Base-by-base conservation (phyloP, 2,113 vertebrate genomes). In the Dendrocopos noguchii region DNA sequence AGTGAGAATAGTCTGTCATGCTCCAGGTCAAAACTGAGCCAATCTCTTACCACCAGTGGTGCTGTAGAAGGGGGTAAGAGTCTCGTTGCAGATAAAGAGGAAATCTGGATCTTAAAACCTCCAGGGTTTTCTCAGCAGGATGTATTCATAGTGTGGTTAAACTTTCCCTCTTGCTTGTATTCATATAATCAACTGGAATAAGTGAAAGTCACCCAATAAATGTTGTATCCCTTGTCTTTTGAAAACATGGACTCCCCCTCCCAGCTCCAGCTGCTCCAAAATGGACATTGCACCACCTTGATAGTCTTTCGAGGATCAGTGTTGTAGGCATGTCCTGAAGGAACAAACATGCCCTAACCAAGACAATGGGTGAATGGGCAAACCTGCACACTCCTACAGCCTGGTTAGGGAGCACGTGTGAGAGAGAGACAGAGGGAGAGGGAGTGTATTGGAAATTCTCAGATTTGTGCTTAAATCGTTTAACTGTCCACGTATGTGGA, bases 141-240 rank as follows among this genome's bases (percentile, higher is more conserved):
- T 0, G 0, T 22, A 24, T 47, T 65, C 4, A 11, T 65, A 25
- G 15, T 21, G 12, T 3, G 3, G 6, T 17, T 0, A 74, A 22
- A 22, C 22, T 59, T 42, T n/a, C 5, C 8, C 6, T 74, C 72
- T 73, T 77, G 15, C 52, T 33, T 64, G 25, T 29, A 71, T 80
- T 9, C 21, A 16, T 1, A 1, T 12, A 80, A 80, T 31, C 5
- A 9, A 67, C 31, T 16, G 28, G 88, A 91, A 78, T 3, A 60
- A 85, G 77, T 3, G 10, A 56, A 77, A 79, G 8, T 4, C 59
- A 50, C 4, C 0, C n/a, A 36, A 20, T 57, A 76, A 68, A 6
- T n/a, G 12, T 60, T 61, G 31, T 53, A 10, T 15, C 12, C 4
- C 9, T 72, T 34, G 72, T 27, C 28, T 53, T 86, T 36, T 75